Evolutionary conservation across 53 echinoderm and acorn worm genomes (phyloP).

Genomic region (Pentamera pediparva): DNA sequence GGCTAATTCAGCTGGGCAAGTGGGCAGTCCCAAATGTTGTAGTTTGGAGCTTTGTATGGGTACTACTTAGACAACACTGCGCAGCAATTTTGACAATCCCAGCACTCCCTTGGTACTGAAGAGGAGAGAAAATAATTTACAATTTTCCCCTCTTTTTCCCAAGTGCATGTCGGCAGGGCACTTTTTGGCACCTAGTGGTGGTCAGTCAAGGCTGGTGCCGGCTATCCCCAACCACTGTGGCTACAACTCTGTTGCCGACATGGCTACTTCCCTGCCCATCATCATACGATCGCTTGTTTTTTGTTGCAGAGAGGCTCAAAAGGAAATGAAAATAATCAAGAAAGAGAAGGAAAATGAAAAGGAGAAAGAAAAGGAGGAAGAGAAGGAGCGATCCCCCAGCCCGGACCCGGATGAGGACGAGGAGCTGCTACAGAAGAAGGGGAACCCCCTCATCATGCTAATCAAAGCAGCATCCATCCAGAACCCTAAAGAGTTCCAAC

Average conservation of each 20-base stretch:
- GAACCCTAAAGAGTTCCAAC: constrained; percentile 87
- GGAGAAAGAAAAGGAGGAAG: constrained; percentile 24
- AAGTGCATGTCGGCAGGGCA: too few relatives aligned
- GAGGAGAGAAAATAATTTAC: too few relatives aligned
- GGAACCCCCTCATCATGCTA: constrained; percentile 78
- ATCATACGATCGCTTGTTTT: not conserved
- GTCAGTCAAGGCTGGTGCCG: too few relatives aligned
- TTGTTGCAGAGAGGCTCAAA: constrained; percentile 71
- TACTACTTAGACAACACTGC: too few relatives aligned
- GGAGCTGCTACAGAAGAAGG: constrained; percentile 22
- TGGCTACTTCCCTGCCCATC: not conserved
- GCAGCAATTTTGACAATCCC: too few relatives aligned
- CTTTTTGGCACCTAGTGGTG: too few relatives aligned
- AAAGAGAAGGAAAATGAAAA: constrained; percentile 16
- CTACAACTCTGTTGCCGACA: not conserved
- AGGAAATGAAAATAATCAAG: constrained; percentile 41
- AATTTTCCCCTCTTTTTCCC: too few relatives aligned
- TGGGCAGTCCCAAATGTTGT: too few relatives aligned
- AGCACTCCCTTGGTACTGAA: too few relatives aligned
- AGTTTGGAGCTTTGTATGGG: too few relatives aligned
- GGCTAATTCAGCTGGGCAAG: too few relatives aligned
- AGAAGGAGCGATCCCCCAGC: constrained; percentile 15
- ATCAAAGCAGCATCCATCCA: constrained; percentile 86
- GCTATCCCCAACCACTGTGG: too few relatives aligned
- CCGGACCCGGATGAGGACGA: constrained; percentile 26